Evolutionary conservation across 2,888 invertebrate species (phyloP), one percentile per base, ranked within the genome.

Genomic region (Scaptomyza tumidula): DNA sequence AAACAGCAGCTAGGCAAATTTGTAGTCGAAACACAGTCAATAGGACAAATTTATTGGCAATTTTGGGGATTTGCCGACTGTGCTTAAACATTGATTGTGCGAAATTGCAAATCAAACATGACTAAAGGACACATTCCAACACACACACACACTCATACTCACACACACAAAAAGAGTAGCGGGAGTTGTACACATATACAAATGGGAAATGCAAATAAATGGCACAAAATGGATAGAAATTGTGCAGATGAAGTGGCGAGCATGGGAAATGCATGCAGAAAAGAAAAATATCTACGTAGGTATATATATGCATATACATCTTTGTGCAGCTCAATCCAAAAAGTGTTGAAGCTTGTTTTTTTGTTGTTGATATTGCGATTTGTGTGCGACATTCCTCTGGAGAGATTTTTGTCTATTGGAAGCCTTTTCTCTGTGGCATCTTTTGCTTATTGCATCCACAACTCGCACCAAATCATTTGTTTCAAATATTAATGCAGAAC

Each of bases 71-170:
- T 88, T 86, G 69, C 76, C 68, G 75, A 63, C 78, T 77, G 54
- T 74, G 74, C 74, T 72, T 74, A 61, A 61, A 45, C 74, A 72
- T 80, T 80, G 80, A 87, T 84, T 84, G 85, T 86, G 73, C 69
- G 62, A 88, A 84, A 84, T 85, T 87, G 86, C 85, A 88, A 85
- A 85, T 85, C 85, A 85, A 85, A 85, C 83, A 85, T 87, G 80
- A 85, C 89, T 79, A 75, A 79, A 68, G 74, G 68, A 85, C 66
- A 79, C 63, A 55, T 61, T 54, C 65, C 37, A 56, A 43, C 43
- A 59, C 48, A 54, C 39, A 63, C 39, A 54, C 48, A 56, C 11
- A 43, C 43, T 57, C 48, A 54, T 33, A 63, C 39, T 50, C 48
- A 56, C 11, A 43, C n/a, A 19, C 48, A 45, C 16, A 66, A 24